Evolutionary conservation across 2,888 invertebrate genomes (phyloP), one percentile per base, ranked within the genome.

Genomic region (Anticlea derivata): DNA sequence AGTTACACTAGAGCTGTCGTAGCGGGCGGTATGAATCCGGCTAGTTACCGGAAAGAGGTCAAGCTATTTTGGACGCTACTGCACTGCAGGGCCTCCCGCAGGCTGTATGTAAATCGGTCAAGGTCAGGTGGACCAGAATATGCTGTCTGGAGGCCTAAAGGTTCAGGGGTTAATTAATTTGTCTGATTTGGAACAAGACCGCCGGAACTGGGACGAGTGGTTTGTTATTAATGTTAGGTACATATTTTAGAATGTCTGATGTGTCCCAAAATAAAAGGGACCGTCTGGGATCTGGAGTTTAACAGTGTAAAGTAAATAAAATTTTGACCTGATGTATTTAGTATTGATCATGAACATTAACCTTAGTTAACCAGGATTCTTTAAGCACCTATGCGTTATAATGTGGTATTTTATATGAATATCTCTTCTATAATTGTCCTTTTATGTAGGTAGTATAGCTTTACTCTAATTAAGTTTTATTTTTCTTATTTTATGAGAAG

Each of bases 71-170:
- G 65, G 79, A 45, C 51, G 66, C 39, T 62, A 63, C 63, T 57
- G 74, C 72, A 78, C 70, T 75, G 80, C 77, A 79, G 68, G 71
- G 65, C 64, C 70, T 70, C 76, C 73, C 78, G 73, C 72, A 72
- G 73, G 69, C 70, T 70, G 66, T 67, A 72, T 70, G 68, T 70
- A 77, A 77, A 70, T 73, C 58, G 71, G 73, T 69, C 80, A 78
- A 80, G 81, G 79, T 71, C 73, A 67, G 53, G 47, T 63, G 62
- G 55, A 58, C 62, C 38, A 58, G 65, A 73, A 70, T 71, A 66
- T 55, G 58, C 41, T 34, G 54, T 48, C 58, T 44, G 44, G 30
- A 37, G 20, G 51, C 41, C 44, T 53, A 51, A 51, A 52, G 47
- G 50, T 55, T 33, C 40, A 56, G 45, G 24, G 40, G 39, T 59